These are phyloP conservation scores for Hydrolagus affinis DNA, from an alignment of 2,113 vertebrate genomes.

Conservation along the genomic window DNA sequence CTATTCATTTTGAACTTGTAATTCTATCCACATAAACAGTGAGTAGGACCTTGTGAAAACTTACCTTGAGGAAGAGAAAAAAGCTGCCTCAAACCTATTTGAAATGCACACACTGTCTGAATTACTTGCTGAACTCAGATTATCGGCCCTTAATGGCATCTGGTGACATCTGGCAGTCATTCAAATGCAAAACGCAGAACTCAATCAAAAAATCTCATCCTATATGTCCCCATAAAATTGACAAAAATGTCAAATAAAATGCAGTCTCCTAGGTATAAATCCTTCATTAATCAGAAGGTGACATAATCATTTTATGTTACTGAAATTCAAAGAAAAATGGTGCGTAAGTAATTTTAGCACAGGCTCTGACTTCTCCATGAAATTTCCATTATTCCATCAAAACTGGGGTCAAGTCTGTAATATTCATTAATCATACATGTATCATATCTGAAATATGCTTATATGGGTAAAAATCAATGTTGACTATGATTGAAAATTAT, in stretches of 20 bases:
- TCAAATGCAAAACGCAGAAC: conserved; percentile 20
- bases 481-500: background rate
- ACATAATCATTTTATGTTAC: background rate
- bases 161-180: background rate
- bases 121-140: background rate
- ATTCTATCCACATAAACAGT: background rate
- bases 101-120: background rate
- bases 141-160: background rate
- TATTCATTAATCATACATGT: background rate
- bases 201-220: conserved; percentile 21
- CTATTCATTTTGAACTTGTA: background rate
- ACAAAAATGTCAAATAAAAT: conserved; percentile 11
- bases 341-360: background rate
- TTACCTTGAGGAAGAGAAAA: background rate
- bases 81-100: background rate
- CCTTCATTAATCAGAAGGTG: conserved; percentile 24
- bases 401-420: conserved; percentile 1
- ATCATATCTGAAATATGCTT: background rate
- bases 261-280: conserved; percentile 16
- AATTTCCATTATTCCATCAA: conserved; percentile 6
- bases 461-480: background rate
- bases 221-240: background rate
- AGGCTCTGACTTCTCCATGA: background rate
- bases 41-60: background rate
- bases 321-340: background rate